A percentile compares a stretch with the other conserved stretches of the same genome.
Evolutionary conservation across 2,888 invertebrate genomes (phyloP).

Genomic region (Callimorpha dominula): DNA sequence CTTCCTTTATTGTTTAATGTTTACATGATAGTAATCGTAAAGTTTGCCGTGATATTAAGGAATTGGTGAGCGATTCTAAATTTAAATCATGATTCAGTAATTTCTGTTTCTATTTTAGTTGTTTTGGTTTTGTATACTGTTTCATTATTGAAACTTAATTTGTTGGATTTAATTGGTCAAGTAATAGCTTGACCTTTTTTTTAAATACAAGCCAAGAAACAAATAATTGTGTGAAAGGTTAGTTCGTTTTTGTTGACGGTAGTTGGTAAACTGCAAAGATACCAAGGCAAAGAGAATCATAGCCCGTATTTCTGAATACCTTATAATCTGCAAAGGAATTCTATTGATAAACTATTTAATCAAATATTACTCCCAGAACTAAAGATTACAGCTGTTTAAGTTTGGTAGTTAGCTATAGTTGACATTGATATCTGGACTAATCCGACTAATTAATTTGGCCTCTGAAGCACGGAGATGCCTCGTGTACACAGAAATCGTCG

Average conservation of each 20-base stretch:
- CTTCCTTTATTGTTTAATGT: slow-evolving; percentile 76
- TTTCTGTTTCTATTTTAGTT: neutral
- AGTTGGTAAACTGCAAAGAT: neutral
- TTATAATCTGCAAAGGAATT: neutral
- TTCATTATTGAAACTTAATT: neutral
- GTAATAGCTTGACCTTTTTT: neutral
- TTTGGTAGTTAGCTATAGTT: neutral
- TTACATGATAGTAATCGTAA: slow-evolving; percentile 70
- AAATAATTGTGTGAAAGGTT: neutral
- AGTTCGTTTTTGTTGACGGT: neutral
- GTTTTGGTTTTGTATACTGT: neutral
- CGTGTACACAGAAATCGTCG: slow-evolving; percentile 1
- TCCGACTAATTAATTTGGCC: slow-evolving; percentile 11
- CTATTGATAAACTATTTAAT: neutral
- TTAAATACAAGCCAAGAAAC: neutral
- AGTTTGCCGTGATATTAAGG: slow-evolving; percentile 44
- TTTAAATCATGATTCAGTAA: slow-evolving; percentile 3
- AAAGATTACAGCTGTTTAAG: slow-evolving; percentile 10
- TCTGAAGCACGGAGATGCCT: neutral
- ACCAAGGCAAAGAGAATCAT: neutral
- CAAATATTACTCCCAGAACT: neutral
- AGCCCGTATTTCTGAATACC: neutral
- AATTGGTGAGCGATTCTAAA: slow-evolving; percentile 25
- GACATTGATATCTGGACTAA: neutral
- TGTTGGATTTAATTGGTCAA: neutral